Evolutionary conservation across 2,113 vertebrate species (phyloP), one percentile per base, ranked within the genome.

Genomic region (Mobula birostris): DNA sequence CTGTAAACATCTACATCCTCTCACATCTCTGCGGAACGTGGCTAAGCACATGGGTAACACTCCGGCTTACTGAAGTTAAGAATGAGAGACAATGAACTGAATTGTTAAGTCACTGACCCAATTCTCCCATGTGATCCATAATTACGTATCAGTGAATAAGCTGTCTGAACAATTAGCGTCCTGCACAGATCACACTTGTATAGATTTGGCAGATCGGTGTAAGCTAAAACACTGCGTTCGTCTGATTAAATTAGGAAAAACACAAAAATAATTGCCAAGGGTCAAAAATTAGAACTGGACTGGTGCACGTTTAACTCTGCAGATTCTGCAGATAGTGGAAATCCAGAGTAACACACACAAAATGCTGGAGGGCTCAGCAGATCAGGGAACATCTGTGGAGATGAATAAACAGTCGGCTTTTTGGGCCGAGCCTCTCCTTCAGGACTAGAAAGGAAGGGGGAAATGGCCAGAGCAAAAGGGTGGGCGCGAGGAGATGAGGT

Each of bases 111-210:
- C 85, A 32, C 61, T 90, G 61, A 68, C 85, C 61, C 85, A 90
- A 12, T 66, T 90, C 61, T 32, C 82, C 61, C 61, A 90, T 66
- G 61, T 66, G 85, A 32, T 66, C 85, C n/a, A 66, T 68, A 90
- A 90, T 90, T 32, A 68, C 85, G 29, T 66, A 68, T 90, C 85
- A 90, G 85, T 68, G 85, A n/a, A 32, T 36, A 66, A 32, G 85
- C 85, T 90, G 85, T 90, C 85, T 90, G 85, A 90, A 32, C 85
- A 90, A 90, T 68, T 90, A 90, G 85, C 32, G 85, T 90, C 58
- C 14, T 19, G 29, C 61, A 90, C n/a, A 90, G 17, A 90, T 15
- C 58, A 32, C 61, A 66, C 85, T 90, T 68, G 29, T 32, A 66
- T 32, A 27, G 4, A 29, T 66, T 66, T 66, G 85, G 61, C 85